Evolutionary conservation across 2,113 vertebrate genomes (phyloP).

Genomic region (Calidris pygmaea): DNA sequence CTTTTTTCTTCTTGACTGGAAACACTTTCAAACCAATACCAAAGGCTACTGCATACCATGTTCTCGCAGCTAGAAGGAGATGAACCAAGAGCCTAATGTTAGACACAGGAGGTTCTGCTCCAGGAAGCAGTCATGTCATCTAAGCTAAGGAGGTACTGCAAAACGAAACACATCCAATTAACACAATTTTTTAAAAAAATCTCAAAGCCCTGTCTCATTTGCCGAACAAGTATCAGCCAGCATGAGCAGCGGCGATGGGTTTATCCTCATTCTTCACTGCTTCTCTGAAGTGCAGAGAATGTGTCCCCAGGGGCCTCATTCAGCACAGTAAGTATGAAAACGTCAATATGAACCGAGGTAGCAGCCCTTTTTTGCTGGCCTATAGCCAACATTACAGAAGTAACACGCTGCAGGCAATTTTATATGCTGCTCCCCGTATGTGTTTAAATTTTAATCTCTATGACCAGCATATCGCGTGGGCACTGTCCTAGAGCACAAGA

Average conservation of each 20-base stretch:
- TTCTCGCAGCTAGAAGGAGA: not conserved
- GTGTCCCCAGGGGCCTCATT: slow-evolving; percentile 15
- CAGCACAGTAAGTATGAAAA: slow-evolving; percentile 26
- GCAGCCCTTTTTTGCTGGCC: not conserved
- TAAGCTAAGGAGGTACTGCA: not conserved
- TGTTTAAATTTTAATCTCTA: slow-evolving; percentile 21
- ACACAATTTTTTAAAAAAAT: not conserved
- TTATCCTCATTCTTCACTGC: slow-evolving; percentile 22
- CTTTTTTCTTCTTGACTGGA: not conserved
- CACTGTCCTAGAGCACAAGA: not conserved
- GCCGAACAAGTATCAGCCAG: slow-evolving; percentile 16
- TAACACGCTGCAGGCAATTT: not conserved
- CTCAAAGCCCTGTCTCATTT: not conserved
- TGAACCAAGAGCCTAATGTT: not conserved
- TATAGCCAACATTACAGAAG: not conserved
- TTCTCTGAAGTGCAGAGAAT: slow-evolving; percentile 35
- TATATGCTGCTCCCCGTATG: not conserved
- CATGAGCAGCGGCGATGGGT: not conserved
- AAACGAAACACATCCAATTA: not conserved
- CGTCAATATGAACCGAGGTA: not conserved
- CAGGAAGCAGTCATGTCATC: not conserved
- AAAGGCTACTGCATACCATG: not conserved
- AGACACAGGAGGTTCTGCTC: not conserved
- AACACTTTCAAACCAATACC: not conserved
- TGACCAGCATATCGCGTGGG: not conserved